These are phyloP conservation scores for Microhierax caerulescens DNA, from an alignment of 2,797 vertebrate genomes.

Conservation along the genomic window DNA sequence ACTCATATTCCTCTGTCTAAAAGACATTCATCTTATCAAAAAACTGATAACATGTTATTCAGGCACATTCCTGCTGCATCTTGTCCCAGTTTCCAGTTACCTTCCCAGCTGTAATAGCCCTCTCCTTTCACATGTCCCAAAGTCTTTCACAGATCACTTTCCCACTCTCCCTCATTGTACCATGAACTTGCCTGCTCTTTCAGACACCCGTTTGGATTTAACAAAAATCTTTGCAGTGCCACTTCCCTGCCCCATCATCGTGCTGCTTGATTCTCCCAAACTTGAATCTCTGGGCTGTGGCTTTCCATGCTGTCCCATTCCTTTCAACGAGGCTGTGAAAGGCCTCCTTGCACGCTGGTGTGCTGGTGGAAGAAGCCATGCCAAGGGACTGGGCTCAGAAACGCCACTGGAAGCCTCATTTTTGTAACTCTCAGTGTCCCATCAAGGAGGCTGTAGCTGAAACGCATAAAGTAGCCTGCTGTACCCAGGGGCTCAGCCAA, in stretches of 20 bases:
- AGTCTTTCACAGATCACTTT: neutral
- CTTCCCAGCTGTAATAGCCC: neutral
- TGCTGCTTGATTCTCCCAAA: neutral
- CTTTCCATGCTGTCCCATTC: neutral
- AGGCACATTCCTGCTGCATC: neutral
- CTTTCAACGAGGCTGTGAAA: neutral
- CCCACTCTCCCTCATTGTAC: neutral
- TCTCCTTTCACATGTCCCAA: neutral
- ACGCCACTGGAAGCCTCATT: neutral
- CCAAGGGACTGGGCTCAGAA: neutral
- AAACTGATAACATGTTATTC: neutral
- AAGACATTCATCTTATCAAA: neutral
- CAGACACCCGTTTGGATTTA: neutral
- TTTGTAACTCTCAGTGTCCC: neutral
- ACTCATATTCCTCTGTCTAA: neutral
- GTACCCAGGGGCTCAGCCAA: neutral
- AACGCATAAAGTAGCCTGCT: neutral
- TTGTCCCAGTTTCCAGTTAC: neutral
- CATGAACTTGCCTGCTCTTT: neutral
- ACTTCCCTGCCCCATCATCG: neutral
- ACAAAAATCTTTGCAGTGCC: neutral
- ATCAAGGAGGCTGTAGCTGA: neutral
- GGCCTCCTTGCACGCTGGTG: neutral
- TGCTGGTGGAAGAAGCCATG: neutral
- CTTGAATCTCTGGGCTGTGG: neutral